Conservation (phyloP, 2,888 invertebrate species). For the Pammene aurita region DNA sequence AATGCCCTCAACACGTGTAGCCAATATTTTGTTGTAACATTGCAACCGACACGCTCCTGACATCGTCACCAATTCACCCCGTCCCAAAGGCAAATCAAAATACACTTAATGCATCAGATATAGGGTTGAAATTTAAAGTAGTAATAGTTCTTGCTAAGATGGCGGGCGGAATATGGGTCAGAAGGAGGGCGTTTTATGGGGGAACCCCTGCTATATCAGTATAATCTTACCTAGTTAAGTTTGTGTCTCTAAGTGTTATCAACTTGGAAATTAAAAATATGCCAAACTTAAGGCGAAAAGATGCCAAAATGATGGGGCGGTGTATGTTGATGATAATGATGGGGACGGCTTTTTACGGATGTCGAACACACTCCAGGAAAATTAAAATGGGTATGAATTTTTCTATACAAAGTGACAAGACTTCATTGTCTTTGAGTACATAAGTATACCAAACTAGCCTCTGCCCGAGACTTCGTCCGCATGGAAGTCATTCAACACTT, state of each 20-base stretch:
- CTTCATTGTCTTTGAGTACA: no score
- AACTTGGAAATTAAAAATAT: no score
- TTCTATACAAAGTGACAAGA: no score
- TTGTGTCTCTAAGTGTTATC: background rate
- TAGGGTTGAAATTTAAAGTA: constrained; percentile 5
- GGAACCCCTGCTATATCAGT: constrained; percentile 22
- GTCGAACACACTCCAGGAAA: no score
- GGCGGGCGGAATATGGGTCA: constrained; percentile 20
- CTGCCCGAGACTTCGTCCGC: no score
- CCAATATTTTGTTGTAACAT: constrained; percentile 13
- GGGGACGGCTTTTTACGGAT: no score
- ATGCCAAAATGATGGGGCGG: no score
- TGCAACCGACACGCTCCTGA: constrained; percentile 11
- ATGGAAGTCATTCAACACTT: no score
- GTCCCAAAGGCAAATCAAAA: constrained; percentile 2
- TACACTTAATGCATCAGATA: background rate
- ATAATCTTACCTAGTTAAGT: constrained; percentile 27
- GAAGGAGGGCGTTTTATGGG: constrained; percentile 24
- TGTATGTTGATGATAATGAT: no score
- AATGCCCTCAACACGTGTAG: constrained; percentile 21
- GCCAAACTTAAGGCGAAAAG: no score
- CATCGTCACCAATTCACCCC: constrained; percentile 1
- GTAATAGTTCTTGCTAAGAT: background rate
- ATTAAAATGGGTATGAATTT: no score
- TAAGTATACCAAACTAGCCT: no score